Percentiles rank a stretch among this genome's conserved stretches.
These are phyloP conservation scores for Agrilus mali DNA, from an alignment of 2,888 invertebrate genomes.

Conservation along the genomic window DNA sequence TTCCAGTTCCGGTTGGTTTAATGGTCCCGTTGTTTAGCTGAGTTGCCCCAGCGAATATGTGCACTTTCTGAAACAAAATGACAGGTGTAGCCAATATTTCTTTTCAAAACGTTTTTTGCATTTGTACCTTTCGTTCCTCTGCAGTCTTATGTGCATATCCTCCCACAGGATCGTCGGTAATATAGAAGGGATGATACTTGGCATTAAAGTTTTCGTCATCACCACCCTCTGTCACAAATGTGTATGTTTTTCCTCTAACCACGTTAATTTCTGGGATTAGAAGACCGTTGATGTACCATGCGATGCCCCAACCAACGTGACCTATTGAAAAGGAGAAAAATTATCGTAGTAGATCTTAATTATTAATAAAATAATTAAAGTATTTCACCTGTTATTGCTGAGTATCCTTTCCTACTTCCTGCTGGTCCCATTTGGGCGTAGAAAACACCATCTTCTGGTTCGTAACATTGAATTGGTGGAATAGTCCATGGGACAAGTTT, in stretches of 20 bases:
- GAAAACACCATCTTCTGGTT: slow-evolving; percentile 83
- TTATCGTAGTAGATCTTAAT: slow-evolving; percentile 3
- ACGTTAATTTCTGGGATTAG: slow-evolving; percentile 85
- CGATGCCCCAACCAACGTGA: slow-evolving; percentile 87
- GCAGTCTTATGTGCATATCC: slow-evolving; percentile 75
- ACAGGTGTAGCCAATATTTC: too few relatives aligned
- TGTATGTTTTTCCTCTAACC: slow-evolving; percentile 74
- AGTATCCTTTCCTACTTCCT: slow-evolving; percentile 79
- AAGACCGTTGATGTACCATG: slow-evolving; percentile 90
- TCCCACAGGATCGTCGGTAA: slow-evolving; percentile 84
- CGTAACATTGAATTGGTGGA: slow-evolving; percentile 77
- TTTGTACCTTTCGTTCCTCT: slow-evolving; percentile 62
- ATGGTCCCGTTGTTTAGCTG: slow-evolving; percentile 55
- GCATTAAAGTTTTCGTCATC: slow-evolving; percentile 65
- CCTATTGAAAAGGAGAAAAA: slow-evolving; percentile 38
- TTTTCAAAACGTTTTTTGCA: background rate
- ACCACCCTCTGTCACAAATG: slow-evolving; percentile 81
- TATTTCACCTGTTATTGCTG: slow-evolving; percentile 67
- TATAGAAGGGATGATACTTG: slow-evolving; percentile 85
- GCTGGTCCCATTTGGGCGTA: slow-evolving; percentile 91
- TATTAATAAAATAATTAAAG: background rate
- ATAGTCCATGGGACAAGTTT: slow-evolving; percentile 66
- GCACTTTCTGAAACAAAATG: slow-evolving; percentile 44
- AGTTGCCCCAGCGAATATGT: slow-evolving; percentile 72
- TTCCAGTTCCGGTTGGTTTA: slow-evolving; percentile 65